Evolutionary conservation across 2,888 invertebrate species (phyloP), one percentile per base, ranked within the genome.

Genomic region (Drosophila merina): DNA sequence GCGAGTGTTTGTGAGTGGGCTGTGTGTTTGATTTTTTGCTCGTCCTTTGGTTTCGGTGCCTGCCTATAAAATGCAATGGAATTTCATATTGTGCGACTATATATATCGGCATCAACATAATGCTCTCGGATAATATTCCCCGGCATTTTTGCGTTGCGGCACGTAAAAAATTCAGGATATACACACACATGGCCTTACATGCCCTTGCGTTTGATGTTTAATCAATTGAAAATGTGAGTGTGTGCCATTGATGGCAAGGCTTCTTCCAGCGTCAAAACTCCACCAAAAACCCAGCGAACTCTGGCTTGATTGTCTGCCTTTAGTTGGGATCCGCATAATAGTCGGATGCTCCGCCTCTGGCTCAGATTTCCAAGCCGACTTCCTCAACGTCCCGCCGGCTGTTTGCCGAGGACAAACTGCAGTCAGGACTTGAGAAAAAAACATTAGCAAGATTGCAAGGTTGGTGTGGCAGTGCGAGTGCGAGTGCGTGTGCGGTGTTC

Each of bases 401-500:
- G 85, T 82, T 82, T 82, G 77, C 81, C 57, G 60, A 76, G 71
- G 52, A 60, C 72, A 74, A 81, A 74, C 84, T 56, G 57, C 30
- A 50, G 71, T 69, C 68, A 76, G 72, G 68, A 74, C 79, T 67
- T 81, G 80, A 80, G 82, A 72, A 70, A 74, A 74, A 82, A 84
- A 86, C 82, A 88, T 88, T 88, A 86, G 79, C 77, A 75, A 86
- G 85, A 86, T 84, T 88, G 77, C 80, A 82, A 86, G 77, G 86
- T 83, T 80, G 86, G 86, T 83, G 80, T 83, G 86, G 86, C 83
- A 86, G 80, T 80, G 80, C 72, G 86, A 86, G 80, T 80, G 80
- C 72, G 72, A n/a, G 36, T 36, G 36, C 36, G 36, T 36, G 54
- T 45, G 72, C 70, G 78, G 78, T 64, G 44, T 6, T 20, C 9